Base-by-base conservation (phyloP, 2,888 invertebrate species). In the Vesta saturnalis region DNA sequence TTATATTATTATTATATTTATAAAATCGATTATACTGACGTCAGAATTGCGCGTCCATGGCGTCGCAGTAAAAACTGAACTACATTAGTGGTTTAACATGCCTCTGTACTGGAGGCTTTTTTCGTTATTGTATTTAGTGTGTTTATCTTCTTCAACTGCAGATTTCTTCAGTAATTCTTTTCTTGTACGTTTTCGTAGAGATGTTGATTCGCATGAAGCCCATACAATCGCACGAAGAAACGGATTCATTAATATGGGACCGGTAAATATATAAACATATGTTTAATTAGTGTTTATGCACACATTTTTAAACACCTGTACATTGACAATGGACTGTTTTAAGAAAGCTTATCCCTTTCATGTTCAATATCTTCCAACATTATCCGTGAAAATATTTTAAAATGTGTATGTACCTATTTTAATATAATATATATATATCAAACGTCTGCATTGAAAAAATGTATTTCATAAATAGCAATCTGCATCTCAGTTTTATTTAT, bases 161-260 rank as follows among this genome's bases (percentile, higher is more conserved):
- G 91, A 95, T 82, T 91, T 99, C 78, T 96, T 96, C 87, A 98
- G 97, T 83, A 98, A 97, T 86, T 93, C 95, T 64, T 99, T 99
- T 88, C 89, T 96, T 83, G 97, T 99, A 78, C 90, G 92, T 78
- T 92, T 97, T 85, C 91, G 91, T 81, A 88, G 93, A 76, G 91
- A 93, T 72, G 90, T 94, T 69, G 91, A 91, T 67, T 90, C 89
- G 76, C 88, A 90, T 16, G 88, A 92, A 79, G 98, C 96, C 60
- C 91, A 92, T 82, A 85, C 88, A 75, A 89, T 99, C 73, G 98
- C 98, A 70, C 86, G 89, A 74, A 89, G 93, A 80, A 94, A 96
- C 84, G 98, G 98, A 81, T 98, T 99, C 87, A 91, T 94, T 82
- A 97, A 93, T 86, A 89, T 96, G 77, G 96, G 97, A 83, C 91